phyloP scores from a whole-genome alignment of 2,113 vertebrate genomes.

The Sceloporus tristichus region DNA sequence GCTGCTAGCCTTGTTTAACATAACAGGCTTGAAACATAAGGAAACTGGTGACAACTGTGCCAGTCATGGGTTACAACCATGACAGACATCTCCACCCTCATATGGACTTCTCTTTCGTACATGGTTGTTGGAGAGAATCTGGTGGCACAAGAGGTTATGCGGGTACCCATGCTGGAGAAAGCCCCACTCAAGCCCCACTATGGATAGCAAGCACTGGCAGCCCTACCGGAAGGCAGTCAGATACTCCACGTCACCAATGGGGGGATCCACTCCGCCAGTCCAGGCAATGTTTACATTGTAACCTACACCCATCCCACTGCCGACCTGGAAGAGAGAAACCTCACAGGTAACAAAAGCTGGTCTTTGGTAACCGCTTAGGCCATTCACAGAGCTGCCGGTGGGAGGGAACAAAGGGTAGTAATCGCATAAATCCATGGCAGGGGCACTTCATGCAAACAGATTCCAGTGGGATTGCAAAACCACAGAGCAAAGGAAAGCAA shows the following conservation, averaged over 20 bases:
- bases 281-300: constrained; percentile 91
- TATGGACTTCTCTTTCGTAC: background rate
- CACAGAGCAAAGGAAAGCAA: background rate
- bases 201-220: background rate
- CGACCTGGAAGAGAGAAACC: constrained; percentile 77
- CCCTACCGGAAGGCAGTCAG: constrained; percentile 87
- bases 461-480: background rate
- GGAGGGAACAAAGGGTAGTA: background rate
- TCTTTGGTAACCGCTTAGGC: background rate
- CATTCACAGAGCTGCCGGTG: background rate
- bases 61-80: background rate
- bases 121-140: background rate
- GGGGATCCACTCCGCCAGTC: constrained; percentile 89
- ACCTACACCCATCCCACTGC: constrained; percentile 84
- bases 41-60: background rate
- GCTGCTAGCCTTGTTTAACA: background rate
- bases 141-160: background rate
- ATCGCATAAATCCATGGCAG: background rate
- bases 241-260: constrained; percentile 89
- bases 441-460: too few relatives aligned
- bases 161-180: rapidly evolving
- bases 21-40: background rate
- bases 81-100: background rate
- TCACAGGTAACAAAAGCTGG: background rate
- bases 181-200: background rate